Percentiles rank a stretch among this genome's conserved stretches.
phyloP scores from a whole-genome alignment of 2,113 vertebrate genomes.

The Clupea harengus region DNA sequence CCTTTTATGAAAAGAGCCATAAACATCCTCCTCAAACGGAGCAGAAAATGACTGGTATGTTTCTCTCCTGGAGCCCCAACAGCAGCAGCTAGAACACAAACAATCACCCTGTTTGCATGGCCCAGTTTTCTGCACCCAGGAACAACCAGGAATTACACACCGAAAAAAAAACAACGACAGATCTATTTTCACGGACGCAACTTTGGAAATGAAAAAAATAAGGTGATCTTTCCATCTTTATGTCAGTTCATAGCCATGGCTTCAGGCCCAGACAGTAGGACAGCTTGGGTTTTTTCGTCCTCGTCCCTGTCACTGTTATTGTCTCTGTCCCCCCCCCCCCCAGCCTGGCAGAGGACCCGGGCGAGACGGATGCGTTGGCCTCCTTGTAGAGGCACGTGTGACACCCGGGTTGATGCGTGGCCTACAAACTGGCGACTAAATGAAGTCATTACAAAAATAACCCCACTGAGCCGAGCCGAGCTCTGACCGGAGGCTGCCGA shows the following conservation, averaged over 20 bases:
- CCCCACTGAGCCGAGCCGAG: background rate
- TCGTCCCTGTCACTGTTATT: background rate
- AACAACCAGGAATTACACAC: background rate
- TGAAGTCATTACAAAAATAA: constrained; percentile 32
- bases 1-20: background rate
- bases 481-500: background rate
- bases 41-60: background rate
- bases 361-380: background rate
- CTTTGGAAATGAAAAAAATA: background rate
- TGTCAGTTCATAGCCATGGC: background rate
- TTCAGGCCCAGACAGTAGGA: background rate
- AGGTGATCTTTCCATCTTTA: background rate
- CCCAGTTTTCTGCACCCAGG: background rate
- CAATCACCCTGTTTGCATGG: constrained; percentile 2
- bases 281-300: background rate
- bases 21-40: background rate
- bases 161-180: background rate
- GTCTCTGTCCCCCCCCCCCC: background rate
- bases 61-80: background rate
- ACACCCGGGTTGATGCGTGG: background rate
- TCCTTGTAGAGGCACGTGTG: background rate
- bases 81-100: background rate
- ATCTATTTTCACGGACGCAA: background rate
- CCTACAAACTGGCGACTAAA: constrained; percentile 27
- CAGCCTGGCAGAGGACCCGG: background rate